Percentiles rank a stretch among this genome's conserved stretches.
phyloP scores from a whole-genome alignment of 1,140 invertebrate genomes.

The Proales similis region DNA sequence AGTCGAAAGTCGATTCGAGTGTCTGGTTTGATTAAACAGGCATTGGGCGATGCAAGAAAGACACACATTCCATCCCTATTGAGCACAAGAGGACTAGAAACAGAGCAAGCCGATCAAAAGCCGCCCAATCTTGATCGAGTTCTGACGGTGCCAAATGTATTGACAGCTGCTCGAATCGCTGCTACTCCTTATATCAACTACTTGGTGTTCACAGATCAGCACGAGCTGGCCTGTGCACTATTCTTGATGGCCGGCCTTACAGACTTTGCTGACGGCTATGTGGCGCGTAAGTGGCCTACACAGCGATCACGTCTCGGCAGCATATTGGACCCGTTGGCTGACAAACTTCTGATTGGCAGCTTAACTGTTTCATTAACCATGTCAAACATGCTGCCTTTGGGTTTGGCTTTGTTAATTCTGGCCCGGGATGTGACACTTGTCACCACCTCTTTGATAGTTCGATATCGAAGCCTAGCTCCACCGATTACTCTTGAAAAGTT shows the following conservation, averaged over 20 bases:
- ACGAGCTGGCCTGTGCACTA: constrained; percentile 11
- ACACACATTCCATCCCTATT: too few relatives aligned
- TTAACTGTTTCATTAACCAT: neutral
- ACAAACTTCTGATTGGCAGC: constrained; percentile 30
- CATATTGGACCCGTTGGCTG: constrained; percentile 31
- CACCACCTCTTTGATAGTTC: neutral
- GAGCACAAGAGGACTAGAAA: too few relatives aligned
- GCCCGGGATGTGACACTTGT: constrained; percentile 16
- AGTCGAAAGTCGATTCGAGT: too few relatives aligned
- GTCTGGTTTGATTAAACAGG: too few relatives aligned
- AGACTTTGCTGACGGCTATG: constrained; percentile 16
- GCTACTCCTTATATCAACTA: constrained; percentile 26
- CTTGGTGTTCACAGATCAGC: constrained; percentile 21
- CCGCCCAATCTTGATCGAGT: constrained; percentile 9
- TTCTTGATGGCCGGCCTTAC: constrained; percentile 26
- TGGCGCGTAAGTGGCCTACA: constrained; percentile 14
- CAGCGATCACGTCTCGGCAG: constrained; percentile 16
- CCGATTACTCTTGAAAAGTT: constrained; percentile 20
- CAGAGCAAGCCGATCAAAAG: neutral
- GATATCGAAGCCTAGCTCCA: neutral
- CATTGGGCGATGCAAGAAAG: too few relatives aligned
- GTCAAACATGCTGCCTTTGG: constrained; percentile 3
- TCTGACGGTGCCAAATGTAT: constrained; percentile 23
- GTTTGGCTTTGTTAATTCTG: constrained; percentile 1
- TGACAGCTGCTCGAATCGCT: constrained; percentile 16